Percentiles rank a stretch among this genome's conserved stretches.
phyloP scores from a whole-genome alignment of 2,888 invertebrate genomes.

The Lasioglossum zephyrum region DNA sequence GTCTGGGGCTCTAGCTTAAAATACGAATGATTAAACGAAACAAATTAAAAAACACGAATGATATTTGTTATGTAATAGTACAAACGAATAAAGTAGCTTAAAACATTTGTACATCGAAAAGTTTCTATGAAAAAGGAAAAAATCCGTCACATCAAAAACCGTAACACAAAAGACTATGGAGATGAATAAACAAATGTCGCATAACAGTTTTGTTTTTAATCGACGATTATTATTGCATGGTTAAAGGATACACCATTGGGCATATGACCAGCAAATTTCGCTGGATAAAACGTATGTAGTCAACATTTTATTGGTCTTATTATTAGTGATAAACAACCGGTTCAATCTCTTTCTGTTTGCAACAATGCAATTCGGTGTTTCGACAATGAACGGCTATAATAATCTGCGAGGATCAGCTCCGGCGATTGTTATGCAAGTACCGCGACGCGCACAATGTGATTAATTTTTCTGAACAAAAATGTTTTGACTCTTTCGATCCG shows the following conservation, averaged over 20 bases:
- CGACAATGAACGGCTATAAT: background rate
- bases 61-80: background rate
- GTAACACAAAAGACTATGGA: background rate
- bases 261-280: background rate
- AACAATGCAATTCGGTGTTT: background rate
- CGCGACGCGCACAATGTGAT: background rate
- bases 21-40: background rate
- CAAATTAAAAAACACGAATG: background rate
- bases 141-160: background rate
- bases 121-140: background rate
- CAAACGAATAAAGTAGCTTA: background rate
- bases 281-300: background rate
- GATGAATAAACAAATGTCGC: background rate
- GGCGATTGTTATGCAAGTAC: background rate
- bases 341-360: background rate
- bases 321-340: background rate
- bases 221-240: background rate
- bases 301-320: background rate
- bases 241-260: background rate
- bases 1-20: too few species aligned
- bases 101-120: background rate
- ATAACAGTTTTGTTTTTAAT: background rate
- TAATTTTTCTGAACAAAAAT: background rate
- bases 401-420: background rate
- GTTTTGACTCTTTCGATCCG: background rate